These are phyloP conservation scores for Lordiphosa andalusiaca DNA, from an alignment of 2,888 invertebrate genomes.

Conservation along the genomic window DNA sequence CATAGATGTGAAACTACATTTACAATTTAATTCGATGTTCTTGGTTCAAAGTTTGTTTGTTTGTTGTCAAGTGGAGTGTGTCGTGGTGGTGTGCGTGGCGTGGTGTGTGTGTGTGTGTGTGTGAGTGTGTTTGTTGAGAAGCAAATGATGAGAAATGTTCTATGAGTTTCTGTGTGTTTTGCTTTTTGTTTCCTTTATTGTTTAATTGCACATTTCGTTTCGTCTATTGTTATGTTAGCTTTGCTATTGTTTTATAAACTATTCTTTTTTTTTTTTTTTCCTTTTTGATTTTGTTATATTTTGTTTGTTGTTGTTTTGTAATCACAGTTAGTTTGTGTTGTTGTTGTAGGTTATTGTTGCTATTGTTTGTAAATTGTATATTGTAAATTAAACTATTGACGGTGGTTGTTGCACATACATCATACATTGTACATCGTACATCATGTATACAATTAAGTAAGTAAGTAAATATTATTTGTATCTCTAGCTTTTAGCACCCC, in stretches of 20 bases:
- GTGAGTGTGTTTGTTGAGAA: constrained; percentile 31
- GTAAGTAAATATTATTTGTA: constrained; percentile 30
- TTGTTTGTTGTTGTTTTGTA: constrained; percentile 46
- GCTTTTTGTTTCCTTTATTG: constrained; percentile 49
- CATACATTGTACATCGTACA: constrained; percentile 1
- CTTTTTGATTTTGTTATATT: constrained; percentile 24
- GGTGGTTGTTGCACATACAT: constrained; percentile 56
- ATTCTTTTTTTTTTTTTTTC: constrained; percentile 34
- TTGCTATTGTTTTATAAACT: constrained; percentile 59
- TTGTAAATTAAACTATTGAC: constrained; percentile 66
- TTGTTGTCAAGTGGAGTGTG: constrained; percentile 33
- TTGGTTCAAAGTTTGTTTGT: constrained; percentile 70
- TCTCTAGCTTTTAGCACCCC: constrained; percentile 27
- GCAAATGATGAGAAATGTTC: constrained; percentile 12
- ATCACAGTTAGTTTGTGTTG: constrained; percentile 73
- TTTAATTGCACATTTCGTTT: constrained; percentile 49
- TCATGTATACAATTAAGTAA: constrained; percentile 3
- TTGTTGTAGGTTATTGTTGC: constrained; percentile 53
- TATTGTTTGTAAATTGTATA: constrained; percentile 30
- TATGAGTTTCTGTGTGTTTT: constrained; percentile 17
- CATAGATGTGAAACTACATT: constrained; percentile 59
- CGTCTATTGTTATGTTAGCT: constrained; percentile 54
- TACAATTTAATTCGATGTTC: constrained; percentile 78
- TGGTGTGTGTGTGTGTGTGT: constrained; percentile 23
- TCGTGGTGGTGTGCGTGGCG: constrained; percentile 16